phyloP scores from a whole-genome alignment of 1,140 invertebrate genomes.

The Zaprionus nigranus region DNA sequence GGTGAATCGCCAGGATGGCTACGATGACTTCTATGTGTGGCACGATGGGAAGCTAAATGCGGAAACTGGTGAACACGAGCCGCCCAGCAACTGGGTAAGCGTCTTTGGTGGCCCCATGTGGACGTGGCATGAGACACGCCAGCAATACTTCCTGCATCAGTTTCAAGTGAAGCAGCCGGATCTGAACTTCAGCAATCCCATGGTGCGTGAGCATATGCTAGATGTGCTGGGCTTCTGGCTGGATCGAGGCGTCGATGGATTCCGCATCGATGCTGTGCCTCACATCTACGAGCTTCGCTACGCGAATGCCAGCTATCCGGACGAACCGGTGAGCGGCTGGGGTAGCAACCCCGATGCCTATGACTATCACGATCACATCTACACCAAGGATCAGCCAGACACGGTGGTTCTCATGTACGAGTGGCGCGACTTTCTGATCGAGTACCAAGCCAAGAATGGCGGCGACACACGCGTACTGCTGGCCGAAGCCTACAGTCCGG shows the following conservation, averaged over 20 bases:
- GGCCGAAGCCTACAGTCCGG: conserved; percentile 87
- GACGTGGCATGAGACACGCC: conserved; percentile 86
- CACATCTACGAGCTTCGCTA: conserved; percentile 87
- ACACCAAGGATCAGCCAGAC: conserved; percentile 85
- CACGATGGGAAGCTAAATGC: conserved; percentile 84
- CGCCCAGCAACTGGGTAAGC: conserved; percentile 89
- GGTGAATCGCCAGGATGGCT: conserved; percentile 85
- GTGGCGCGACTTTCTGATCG: conserved; percentile 86
- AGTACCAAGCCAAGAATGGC: conserved; percentile 78
- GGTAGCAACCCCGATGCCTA: conserved; percentile 83
- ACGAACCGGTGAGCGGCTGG: conserved; percentile 84
- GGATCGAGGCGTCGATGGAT: conserved; percentile 90
- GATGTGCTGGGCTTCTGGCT: conserved; percentile 90
- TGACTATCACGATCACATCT: conserved; percentile 85
- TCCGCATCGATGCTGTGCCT: conserved; percentile 88
- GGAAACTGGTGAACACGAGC: conserved; percentile 64
- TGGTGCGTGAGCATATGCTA: conserved; percentile 87
- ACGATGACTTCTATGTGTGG: conserved; percentile 91
- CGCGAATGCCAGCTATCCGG: conserved; percentile 85
- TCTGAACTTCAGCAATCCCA: conserved; percentile 88
- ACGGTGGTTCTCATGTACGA: conserved; percentile 85
- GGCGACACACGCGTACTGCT: conserved; percentile 87
- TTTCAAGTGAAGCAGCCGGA: conserved; percentile 88
- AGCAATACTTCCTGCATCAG: conserved; percentile 89
- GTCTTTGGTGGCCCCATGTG: conserved; percentile 87